phyloP scores from a whole-genome alignment of 2,888 invertebrate genomes.

The Dascillus cervinus region DNA sequence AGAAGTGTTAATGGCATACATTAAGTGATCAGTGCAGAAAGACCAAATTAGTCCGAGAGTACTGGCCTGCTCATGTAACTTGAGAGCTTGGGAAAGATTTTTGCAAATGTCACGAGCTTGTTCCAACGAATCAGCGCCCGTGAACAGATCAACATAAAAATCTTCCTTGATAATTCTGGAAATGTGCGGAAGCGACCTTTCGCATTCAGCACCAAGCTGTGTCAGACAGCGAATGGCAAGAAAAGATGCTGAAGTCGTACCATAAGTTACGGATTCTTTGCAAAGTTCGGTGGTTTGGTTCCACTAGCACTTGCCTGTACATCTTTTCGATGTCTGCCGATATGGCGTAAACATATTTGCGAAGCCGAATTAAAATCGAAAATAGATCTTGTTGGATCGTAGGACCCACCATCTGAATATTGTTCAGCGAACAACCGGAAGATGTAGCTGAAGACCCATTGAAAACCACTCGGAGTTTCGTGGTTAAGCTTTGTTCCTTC shows the following conservation, averaged over 20 bases:
- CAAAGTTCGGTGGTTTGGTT: neutral
- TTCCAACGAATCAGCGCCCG: neutral
- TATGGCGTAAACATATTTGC: too few species aligned
- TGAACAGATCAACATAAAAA: neutral
- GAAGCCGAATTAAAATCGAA: too few species aligned
- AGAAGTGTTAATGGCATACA: too few species aligned
- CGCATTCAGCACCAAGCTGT: constrained; percentile 1
- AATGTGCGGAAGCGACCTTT: constrained; percentile 1
- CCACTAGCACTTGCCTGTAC: too few species aligned
- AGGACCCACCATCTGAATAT: too few species aligned
- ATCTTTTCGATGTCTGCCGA: too few species aligned
- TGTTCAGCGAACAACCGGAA: too few species aligned
- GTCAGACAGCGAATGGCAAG: neutral
- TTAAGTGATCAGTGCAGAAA: neutral
- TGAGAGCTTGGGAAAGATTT: neutral
- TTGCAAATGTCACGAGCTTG: neutral
- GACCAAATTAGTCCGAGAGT: neutral
- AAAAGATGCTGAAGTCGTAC: neutral
- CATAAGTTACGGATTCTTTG: constrained; percentile 1
- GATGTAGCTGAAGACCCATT: too few species aligned
- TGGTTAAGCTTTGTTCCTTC: too few species aligned
- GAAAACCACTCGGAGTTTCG: too few species aligned
- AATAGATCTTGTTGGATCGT: too few species aligned
- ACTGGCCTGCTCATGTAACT: neutral
- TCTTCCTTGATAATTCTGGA: neutral